Percentiles rank a stretch among this genome's conserved stretches.
Evolutionary conservation across 2,113 vertebrate genomes (phyloP).

Genomic region (Caloenas nicobarica): DNA sequence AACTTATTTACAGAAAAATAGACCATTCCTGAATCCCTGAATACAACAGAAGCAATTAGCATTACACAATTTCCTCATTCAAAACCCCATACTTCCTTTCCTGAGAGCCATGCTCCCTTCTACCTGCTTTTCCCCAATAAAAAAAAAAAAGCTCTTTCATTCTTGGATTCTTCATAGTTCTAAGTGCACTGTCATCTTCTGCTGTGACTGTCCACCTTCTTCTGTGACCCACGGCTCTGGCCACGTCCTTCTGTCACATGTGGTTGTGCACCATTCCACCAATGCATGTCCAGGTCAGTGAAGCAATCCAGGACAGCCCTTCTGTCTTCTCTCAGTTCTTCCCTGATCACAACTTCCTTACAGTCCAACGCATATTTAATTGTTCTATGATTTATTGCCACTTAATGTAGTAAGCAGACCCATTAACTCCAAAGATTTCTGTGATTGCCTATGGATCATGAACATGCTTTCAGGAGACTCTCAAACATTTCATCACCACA

Average conservation of each 20-base stretch:
- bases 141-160: neutral
- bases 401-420: neutral
- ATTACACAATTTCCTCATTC: neutral
- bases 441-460: conserved; percentile 18
- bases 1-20: neutral
- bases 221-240: neutral
- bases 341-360: neutral
- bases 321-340: neutral
- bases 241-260: neutral
- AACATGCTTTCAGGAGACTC: neutral
- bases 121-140: neutral
- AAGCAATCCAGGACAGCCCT: neutral
- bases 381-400: conserved; percentile 6
- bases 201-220: neutral
- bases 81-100: neutral
- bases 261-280: neutral
- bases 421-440: conserved; percentile 18
- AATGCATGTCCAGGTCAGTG: neutral
- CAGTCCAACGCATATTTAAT: neutral
- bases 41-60: neutral
- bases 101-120: neutral
- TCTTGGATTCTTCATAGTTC: neutral
- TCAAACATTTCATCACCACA: conserved; percentile 41
- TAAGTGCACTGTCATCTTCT: neutral
- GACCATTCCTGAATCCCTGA: neutral